A percentile compares a stretch with the other conserved stretches of the same genome.
These are phyloP conservation scores for Phaethon lepturus DNA, from an alignment of 2,113 vertebrate genomes.

Conservation along the genomic window DNA sequence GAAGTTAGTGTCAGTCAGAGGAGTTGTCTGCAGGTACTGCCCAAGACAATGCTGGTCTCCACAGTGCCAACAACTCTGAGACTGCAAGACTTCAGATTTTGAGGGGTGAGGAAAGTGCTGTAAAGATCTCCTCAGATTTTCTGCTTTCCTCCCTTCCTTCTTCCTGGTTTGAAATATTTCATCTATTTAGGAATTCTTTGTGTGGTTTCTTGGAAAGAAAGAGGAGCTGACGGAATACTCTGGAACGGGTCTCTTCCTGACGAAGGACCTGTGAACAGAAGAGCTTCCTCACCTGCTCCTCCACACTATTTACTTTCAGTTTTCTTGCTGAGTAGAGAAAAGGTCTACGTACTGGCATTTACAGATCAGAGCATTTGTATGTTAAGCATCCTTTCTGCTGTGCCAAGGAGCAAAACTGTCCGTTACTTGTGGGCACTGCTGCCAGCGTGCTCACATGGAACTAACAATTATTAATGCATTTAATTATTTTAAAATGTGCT, in stretches of 20 bases:
- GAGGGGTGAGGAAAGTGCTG: background rate
- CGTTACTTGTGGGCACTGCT: background rate
- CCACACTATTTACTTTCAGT: background rate
- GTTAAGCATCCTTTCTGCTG: background rate
- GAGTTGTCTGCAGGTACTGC: background rate
- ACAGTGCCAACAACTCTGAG: background rate
- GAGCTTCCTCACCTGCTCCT: background rate
- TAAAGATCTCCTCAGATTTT: background rate
- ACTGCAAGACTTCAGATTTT: background rate
- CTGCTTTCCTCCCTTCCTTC: background rate
- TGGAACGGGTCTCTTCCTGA: background rate
- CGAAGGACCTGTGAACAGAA: background rate
- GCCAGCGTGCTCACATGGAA: background rate
- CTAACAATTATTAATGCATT: background rate
- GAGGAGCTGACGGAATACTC: background rate
- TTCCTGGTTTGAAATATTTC: background rate
- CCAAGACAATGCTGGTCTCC: background rate
- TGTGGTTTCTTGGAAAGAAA: background rate
- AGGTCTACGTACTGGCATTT: background rate
- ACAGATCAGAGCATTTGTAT: background rate
- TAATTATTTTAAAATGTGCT: background rate
- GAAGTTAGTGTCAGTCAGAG: background rate
- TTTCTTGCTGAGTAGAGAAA: background rate
- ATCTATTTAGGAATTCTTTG: background rate
- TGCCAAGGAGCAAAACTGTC: background rate